phyloP scores from a whole-genome alignment of 2,888 invertebrate species.

The Mayetiola destructor region DNA sequence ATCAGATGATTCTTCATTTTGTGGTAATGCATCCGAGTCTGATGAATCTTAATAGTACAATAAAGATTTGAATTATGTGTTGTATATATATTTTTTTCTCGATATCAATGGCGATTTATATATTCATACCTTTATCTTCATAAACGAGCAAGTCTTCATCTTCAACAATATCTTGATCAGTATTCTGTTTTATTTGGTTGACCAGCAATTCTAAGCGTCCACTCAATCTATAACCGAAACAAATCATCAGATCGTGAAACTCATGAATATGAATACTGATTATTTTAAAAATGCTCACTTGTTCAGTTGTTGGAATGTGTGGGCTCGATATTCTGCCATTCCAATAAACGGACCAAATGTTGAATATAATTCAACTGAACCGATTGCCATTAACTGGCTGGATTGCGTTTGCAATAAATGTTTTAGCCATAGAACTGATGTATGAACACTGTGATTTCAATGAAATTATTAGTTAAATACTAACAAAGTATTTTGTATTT shows the following conservation, averaged over 20 bases:
- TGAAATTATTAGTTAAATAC: background rate
- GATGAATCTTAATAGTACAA: constrained; percentile 2
- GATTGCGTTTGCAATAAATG: constrained; percentile 29
- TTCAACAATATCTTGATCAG: constrained; percentile 25
- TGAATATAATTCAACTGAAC: constrained; percentile 27
- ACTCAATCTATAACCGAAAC: constrained; percentile 24
- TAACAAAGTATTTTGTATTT: background rate
- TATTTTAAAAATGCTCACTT: constrained; percentile 26
- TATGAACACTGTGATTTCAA: constrained; percentile 26
- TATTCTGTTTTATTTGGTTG: constrained; percentile 31
- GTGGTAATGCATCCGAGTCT: background rate
- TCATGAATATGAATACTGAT: constrained; percentile 19
- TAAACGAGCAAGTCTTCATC: constrained; percentile 27
- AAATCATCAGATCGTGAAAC: background rate
- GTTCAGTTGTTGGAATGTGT: constrained; percentile 29
- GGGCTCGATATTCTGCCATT: constrained; percentile 31
- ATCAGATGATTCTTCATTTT: constrained; percentile 14
- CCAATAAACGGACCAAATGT: constrained; percentile 33
- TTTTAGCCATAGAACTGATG: constrained; percentile 29
- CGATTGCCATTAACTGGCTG: constrained; percentile 32
- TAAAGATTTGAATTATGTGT: background rate
- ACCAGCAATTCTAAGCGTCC: constrained; percentile 32
- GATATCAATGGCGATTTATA: constrained; percentile 22
- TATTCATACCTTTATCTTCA: constrained; percentile 23
- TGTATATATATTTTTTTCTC: background rate